phyloP scores from a whole-genome alignment of 2,888 invertebrate genomes.

The Trachelus iudaicus region DNA sequence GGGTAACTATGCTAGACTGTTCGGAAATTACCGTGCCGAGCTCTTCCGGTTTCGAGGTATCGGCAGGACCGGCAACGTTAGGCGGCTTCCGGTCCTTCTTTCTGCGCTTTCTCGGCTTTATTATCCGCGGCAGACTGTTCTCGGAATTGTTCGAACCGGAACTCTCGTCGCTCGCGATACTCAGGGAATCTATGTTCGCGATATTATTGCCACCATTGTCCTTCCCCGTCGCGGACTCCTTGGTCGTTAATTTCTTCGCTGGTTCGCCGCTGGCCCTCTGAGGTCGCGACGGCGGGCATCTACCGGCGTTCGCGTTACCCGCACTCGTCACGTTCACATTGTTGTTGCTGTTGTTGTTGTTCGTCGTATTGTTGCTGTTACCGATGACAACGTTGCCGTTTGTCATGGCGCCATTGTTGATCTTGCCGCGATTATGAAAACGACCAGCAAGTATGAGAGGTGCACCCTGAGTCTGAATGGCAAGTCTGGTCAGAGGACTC shows the following conservation, averaged over 20 bases:
- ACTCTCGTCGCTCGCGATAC: conserved; percentile 83
- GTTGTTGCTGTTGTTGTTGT: conserved; percentile 59
- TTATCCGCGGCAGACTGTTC: conserved; percentile 86
- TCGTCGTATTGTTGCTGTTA: conserved; percentile 41
- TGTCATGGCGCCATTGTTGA: conserved; percentile 32
- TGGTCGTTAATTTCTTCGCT: conserved; percentile 37
- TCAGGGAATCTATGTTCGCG: conserved; percentile 75
- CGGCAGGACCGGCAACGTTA: conserved; percentile 50
- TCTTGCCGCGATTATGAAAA: conserved; percentile 70
- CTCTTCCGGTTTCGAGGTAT: conserved; percentile 25
- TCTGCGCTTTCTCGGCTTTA: conserved; percentile 88
- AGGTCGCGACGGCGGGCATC: conserved; percentile 32
- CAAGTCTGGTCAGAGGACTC: conserved; percentile 77
- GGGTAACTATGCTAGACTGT: conserved; percentile 53
- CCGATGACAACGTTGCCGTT: conserved; percentile 23
- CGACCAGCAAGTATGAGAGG: conserved; percentile 82
- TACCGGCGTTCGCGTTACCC: conserved; percentile 21
- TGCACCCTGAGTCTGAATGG: conserved; percentile 86
- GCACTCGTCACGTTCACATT: conserved; percentile 40
- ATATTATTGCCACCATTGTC: conserved; percentile 54
- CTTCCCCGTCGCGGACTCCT: conserved; percentile 56
- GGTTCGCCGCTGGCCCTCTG: conserved; percentile 24
- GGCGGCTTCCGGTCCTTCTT: conserved; percentile 89
- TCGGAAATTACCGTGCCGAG: conserved; percentile 32
- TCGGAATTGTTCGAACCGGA: conserved; percentile 75